A percentile compares a stretch with the other conserved stretches of the same genome.
phyloP scores from a whole-genome alignment of 2,797 vertebrate species.

The Anguilla obscura region DNA sequence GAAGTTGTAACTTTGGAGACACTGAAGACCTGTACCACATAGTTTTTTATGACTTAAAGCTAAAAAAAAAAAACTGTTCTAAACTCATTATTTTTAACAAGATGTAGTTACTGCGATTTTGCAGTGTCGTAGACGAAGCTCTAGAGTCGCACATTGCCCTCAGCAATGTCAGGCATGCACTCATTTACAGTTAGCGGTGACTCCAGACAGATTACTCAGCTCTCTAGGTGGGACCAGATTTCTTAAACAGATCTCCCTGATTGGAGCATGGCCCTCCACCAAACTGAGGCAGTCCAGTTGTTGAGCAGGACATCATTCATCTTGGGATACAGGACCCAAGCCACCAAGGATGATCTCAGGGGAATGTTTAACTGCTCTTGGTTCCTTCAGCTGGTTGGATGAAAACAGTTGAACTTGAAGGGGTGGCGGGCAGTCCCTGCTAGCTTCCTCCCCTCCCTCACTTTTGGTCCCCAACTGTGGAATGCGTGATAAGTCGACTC shows the following conservation, averaged over 20 bases:
- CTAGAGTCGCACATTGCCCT: not conserved
- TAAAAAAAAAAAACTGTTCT: not conserved
- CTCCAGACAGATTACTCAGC: not conserved
- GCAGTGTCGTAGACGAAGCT: not conserved
- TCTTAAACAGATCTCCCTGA: not conserved
- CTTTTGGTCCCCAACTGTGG: slow-evolving; percentile 65
- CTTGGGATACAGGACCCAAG: not conserved
- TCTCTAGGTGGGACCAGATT: not conserved
- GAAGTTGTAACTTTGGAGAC: too few species aligned
- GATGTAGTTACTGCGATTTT: not conserved
- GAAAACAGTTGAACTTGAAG: slow-evolving; percentile 47
- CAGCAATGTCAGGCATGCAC: not conserved
- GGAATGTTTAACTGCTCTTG: not conserved
- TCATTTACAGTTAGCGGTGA: not conserved
- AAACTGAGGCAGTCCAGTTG: not conserved
- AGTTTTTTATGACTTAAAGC: too few species aligned
- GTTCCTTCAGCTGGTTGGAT: slow-evolving; percentile 7
- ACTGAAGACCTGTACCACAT: too few species aligned
- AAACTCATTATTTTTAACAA: not conserved
- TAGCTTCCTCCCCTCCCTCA: slow-evolving; percentile 61
- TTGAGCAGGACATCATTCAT: not conserved
- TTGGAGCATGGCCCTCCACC: not conserved
- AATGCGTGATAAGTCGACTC: slow-evolving; percentile 68
- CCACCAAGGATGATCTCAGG: not conserved
- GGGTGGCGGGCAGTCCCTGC: slow-evolving; percentile 46